Conservation (phyloP, 2,888 invertebrate species). For the Sesia apiformis region DNA sequence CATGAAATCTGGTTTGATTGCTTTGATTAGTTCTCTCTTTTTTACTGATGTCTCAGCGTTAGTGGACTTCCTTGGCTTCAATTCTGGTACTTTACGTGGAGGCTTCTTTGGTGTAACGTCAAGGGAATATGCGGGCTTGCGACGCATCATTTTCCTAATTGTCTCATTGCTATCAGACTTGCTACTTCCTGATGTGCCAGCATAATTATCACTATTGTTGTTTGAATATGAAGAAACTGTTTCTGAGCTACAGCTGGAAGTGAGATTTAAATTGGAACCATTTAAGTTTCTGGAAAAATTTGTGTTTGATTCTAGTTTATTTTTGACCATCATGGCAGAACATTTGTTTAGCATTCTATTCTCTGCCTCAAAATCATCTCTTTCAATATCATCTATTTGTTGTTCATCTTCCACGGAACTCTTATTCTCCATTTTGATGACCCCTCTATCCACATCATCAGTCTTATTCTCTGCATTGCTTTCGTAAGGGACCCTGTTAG, state of each 20-base stretch:
- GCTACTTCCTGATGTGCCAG: conserved; percentile 45
- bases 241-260: conserved; percentile 53
- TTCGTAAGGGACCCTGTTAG: conserved; percentile 31
- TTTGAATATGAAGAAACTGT: conserved; percentile 39
- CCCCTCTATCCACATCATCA: conserved; percentile 32
- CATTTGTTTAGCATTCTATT: conserved; percentile 59
- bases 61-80: not conserved
- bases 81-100: not conserved
- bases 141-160: conserved; percentile 53
- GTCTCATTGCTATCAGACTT: conserved; percentile 49
- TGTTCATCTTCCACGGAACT: conserved; percentile 11
- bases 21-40: conserved; percentile 20
- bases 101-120: conserved; percentile 14
- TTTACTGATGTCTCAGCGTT: not conserved
- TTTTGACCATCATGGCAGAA: conserved; percentile 52
- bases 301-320: conserved; percentile 34
- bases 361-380: conserved; percentile 65
- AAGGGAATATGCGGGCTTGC: conserved; percentile 23
- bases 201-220: conserved; percentile 7
- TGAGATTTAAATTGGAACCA: conserved; percentile 50
- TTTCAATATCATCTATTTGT: conserved; percentile 57
- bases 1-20: conserved; percentile 47
- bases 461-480: conserved; percentile 49
- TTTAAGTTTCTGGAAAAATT: conserved; percentile 46
- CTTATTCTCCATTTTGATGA: conserved; percentile 24